Conservation (phyloP, 2,888 invertebrate genomes). For the Lithophane leautieri region DNA sequence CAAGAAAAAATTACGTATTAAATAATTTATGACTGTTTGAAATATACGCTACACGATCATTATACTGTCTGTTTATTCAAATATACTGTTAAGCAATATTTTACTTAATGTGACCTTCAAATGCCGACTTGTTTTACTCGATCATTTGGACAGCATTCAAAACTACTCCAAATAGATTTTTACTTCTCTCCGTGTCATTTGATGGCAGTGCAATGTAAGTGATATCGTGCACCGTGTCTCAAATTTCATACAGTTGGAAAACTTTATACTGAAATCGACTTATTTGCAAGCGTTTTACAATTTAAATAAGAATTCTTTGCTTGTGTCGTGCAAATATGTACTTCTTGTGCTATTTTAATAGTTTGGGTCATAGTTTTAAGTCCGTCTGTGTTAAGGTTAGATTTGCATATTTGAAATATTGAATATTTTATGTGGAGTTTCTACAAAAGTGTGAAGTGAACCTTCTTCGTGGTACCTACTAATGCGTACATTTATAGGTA, state of each 20-base stretch:
- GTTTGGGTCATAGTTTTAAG: constrained; percentile 32
- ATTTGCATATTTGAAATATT: constrained; percentile 23
- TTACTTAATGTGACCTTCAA: constrained; percentile 61
- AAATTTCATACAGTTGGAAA: constrained; percentile 59
- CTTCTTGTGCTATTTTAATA: constrained; percentile 39
- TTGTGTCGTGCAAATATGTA: constrained; percentile 56
- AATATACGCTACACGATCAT: constrained; percentile 37
- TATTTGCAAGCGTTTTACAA: constrained; percentile 68
- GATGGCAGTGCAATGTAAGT: constrained; percentile 37
- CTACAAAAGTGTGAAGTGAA: background rate
- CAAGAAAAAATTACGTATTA: constrained; percentile 39
- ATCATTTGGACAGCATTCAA: constrained; percentile 41
- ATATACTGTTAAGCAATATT: constrained; percentile 61
- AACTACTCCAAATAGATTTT: constrained; percentile 43
- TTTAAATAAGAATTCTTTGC: constrained; percentile 67
- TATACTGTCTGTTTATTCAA: constrained; percentile 51
- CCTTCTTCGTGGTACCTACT: background rate
- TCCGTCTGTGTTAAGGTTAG: background rate
- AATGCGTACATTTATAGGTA: too few species aligned
- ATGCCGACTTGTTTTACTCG: constrained; percentile 48
- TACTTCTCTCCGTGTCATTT: constrained; percentile 40
- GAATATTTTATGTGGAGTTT: background rate
- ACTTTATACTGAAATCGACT: constrained; percentile 54
- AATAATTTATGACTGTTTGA: constrained; percentile 54
- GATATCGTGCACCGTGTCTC: constrained; percentile 56